A percentile compares a stretch with the other conserved stretches of the same genome.
phyloP scores from a whole-genome alignment of 2,888 invertebrate genomes.

The Campoplex nolae region DNA sequence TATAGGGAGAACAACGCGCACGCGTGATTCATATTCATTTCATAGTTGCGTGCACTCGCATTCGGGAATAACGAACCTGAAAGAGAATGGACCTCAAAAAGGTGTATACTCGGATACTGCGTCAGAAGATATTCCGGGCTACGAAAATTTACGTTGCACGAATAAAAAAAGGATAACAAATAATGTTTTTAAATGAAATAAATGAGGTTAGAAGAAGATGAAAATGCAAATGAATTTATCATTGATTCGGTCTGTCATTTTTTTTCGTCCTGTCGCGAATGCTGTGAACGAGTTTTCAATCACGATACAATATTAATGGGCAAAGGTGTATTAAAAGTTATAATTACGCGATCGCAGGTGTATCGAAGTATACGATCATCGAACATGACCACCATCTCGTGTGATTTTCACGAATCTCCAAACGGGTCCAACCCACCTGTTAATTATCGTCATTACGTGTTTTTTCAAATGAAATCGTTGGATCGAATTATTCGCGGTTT shows the following conservation, averaged over 20 bases:
- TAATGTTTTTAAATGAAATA: background rate
- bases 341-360: conserved; percentile 35
- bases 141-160: background rate
- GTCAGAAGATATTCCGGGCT: conserved; percentile 5
- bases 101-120: background rate
- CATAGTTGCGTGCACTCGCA: conserved; percentile 33
- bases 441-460: conserved; percentile 21
- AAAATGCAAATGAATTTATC: too few species aligned
- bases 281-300: background rate
- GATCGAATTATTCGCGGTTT: conserved; percentile 35
- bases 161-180: background rate
- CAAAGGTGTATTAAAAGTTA: background rate
- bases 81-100: background rate
- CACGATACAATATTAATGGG: conserved; percentile 12
- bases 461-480: conserved; percentile 19
- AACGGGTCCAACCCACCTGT: conserved; percentile 3
- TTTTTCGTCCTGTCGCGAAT: too few species aligned
- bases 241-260: too few species aligned
- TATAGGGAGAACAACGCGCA: conserved; percentile 31
- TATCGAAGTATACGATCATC: conserved; percentile 11
- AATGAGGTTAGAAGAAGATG: background rate
- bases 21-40: conserved; percentile 67
- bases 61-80: conserved; percentile 32
- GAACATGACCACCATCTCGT: conserved; percentile 18
- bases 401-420: conserved; percentile 24